Evolutionary conservation across 2,888 invertebrate species (phyloP).

Genomic region (Nephrotoma appendiculata): DNA sequence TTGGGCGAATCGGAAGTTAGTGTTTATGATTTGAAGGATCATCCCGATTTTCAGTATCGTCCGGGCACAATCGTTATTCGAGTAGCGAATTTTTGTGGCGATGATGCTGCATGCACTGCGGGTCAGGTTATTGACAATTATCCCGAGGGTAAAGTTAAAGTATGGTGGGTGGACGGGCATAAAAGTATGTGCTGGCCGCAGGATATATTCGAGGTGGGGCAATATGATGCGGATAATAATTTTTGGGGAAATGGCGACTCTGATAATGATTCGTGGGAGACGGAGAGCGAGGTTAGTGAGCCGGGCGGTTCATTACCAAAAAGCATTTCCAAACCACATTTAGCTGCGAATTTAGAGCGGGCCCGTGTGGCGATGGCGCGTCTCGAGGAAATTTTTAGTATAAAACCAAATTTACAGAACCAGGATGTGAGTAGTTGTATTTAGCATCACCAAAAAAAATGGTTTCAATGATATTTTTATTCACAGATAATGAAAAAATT

Average conservation of each 20-base stretch:
- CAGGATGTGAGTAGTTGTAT: constrained; percentile 37
- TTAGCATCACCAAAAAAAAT: background rate
- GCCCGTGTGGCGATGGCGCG: constrained; percentile 60
- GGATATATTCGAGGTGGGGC: constrained; percentile 66
- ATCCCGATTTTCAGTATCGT: constrained; percentile 85
- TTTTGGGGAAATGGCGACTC: constrained; percentile 55
- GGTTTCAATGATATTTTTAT: background rate
- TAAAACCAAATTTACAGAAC: constrained; percentile 59
- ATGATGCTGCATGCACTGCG: constrained; percentile 57
- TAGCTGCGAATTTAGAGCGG: constrained; percentile 63
- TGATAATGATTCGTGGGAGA: constrained; percentile 71
- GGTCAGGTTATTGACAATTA: constrained; percentile 86
- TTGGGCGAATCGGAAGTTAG: constrained; percentile 70
- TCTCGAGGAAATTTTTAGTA: constrained; percentile 65
- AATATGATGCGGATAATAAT: constrained; percentile 63
- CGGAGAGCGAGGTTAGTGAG: constrained; percentile 46
- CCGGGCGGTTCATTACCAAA: constrained; percentile 23
- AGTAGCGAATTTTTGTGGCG: constrained; percentile 63
- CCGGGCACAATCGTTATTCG: constrained; percentile 83
- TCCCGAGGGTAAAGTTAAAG: constrained; percentile 70
- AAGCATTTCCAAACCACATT: constrained; percentile 39
- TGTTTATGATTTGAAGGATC: constrained; percentile 91
- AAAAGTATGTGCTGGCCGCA: constrained; percentile 87
- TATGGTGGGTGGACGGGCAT: constrained; percentile 85
- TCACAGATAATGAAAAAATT: constrained; percentile 58